A percentile compares a stretch with the other conserved stretches of the same genome.
Evolutionary conservation across 1,140 invertebrate genomes (phyloP).

Genomic region (Habropoda laboriosa): DNA sequence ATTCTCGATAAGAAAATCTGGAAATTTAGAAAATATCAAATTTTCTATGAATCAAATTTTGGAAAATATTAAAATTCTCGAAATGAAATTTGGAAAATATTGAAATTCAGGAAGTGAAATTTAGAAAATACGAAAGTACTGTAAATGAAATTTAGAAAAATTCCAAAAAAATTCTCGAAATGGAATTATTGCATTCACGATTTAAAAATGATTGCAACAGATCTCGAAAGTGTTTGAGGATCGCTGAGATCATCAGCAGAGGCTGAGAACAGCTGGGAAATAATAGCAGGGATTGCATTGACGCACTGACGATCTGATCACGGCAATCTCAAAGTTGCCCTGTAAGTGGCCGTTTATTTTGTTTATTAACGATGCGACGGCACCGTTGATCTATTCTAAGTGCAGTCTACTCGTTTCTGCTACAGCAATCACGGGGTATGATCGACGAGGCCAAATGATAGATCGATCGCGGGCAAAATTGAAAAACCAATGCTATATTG

Average conservation of each 20-base stretch:
- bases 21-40: too few species aligned
- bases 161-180: background rate
- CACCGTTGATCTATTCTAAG: conserved; percentile 49
- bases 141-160: too few species aligned
- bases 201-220: background rate
- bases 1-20: too few species aligned
- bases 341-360: conserved; percentile 50
- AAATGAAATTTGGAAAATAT: too few species aligned
- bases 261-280: conserved; percentile 27
- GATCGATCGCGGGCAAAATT: conserved; percentile 36
- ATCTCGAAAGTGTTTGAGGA: background rate
- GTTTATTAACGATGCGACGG: conserved; percentile 47
- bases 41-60: too few species aligned
- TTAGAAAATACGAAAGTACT: too few species aligned
- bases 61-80: too few species aligned
- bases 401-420: conserved; percentile 10
- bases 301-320: conserved; percentile 34
- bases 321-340: conserved; percentile 43
- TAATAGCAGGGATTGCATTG: conserved; percentile 38
- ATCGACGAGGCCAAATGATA: conserved; percentile 40
- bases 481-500: conserved; percentile 2
- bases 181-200: too few species aligned
- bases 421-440: conserved; percentile 1
- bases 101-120: too few species aligned
- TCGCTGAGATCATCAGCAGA: background rate